Conservation (phyloP, 2,888 invertebrate species). For the Hecatera dysodea region DNA sequence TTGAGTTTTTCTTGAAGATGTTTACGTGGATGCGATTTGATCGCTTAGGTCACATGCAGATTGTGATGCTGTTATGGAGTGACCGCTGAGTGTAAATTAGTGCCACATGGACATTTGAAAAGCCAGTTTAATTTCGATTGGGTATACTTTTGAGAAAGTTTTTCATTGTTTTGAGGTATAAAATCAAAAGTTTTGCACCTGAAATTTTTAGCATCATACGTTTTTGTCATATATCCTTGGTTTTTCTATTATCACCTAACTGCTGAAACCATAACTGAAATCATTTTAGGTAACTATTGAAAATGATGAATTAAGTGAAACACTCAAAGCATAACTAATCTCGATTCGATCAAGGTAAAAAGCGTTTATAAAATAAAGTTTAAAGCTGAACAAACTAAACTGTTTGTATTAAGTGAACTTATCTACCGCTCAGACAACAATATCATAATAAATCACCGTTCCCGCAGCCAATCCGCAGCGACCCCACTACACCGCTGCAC, state of each 20-base stretch:
- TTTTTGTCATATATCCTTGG: not conserved
- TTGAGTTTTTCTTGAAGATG: conserved; percentile 90
- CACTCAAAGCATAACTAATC: no score
- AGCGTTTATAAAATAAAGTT: not conserved
- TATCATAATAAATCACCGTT: conserved; percentile 6
- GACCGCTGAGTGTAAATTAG: conserved; percentile 63
- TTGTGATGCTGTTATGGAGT: conserved; percentile 73
- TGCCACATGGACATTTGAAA: not conserved
- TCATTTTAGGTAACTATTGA: no score
- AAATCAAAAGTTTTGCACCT: not conserved
- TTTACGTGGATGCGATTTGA: conserved; percentile 90
- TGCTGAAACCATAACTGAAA: not conserved
- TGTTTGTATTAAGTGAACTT: not conserved
- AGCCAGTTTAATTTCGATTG: not conserved
- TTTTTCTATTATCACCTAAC: no score
- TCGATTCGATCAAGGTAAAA: no score
- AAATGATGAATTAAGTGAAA: no score
- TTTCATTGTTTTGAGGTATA: not conserved
- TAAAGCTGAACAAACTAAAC: not conserved
- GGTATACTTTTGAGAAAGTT: not conserved
- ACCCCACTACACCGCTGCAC: conserved; percentile 70
- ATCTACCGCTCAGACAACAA: not conserved
- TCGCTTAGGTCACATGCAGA: conserved; percentile 81
- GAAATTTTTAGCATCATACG: not conserved
- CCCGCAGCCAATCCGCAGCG: conserved; percentile 73